A percentile compares a stretch with the other conserved stretches of the same genome.
These are phyloP conservation scores for Hippopotamyrus pictus DNA, from an alignment of 2,797 vertebrate species.

Conservation along the genomic window DNA sequence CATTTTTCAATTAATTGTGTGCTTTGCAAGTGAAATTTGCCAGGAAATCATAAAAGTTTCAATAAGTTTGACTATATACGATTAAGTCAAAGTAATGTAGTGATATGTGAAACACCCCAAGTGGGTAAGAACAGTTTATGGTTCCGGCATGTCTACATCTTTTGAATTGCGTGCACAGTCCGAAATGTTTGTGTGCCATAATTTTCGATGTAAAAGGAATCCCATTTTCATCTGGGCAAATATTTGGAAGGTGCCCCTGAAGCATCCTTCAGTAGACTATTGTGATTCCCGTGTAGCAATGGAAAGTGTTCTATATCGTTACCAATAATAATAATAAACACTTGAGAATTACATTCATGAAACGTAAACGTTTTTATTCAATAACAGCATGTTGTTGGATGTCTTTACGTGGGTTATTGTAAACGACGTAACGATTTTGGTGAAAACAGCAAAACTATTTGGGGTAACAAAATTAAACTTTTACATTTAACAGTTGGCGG, in stretches of 20 bases:
- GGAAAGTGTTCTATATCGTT: neutral
- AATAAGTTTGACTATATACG: slow-evolving; percentile 5
- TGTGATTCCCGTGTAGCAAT: slow-evolving; percentile 1
- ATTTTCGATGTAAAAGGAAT: slow-evolving; percentile 18
- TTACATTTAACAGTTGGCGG: neutral
- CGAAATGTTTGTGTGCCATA: neutral
- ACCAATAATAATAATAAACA: neutral
- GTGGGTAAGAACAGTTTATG: neutral
- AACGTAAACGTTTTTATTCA: neutral
- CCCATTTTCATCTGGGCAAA: neutral
- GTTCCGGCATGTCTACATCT: neutral
- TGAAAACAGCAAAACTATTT: neutral
- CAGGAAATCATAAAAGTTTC: neutral
- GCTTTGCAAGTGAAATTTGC: neutral
- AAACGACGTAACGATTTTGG: neutral
- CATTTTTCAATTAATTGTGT: neutral
- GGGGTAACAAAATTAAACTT: neutral
- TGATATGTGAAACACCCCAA: neutral
- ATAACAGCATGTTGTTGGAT: neutral
- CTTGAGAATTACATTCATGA: neutral
- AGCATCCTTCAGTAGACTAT: neutral
- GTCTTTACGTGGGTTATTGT: neutral
- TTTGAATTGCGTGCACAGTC: neutral
- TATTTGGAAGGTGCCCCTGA: slow-evolving; percentile 6
- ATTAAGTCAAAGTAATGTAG: neutral